A percentile compares a stretch with the other conserved stretches of the same genome.
Evolutionary conservation across 2,888 invertebrate species (phyloP).

Genomic region (Cantharis flavilabris): DNA sequence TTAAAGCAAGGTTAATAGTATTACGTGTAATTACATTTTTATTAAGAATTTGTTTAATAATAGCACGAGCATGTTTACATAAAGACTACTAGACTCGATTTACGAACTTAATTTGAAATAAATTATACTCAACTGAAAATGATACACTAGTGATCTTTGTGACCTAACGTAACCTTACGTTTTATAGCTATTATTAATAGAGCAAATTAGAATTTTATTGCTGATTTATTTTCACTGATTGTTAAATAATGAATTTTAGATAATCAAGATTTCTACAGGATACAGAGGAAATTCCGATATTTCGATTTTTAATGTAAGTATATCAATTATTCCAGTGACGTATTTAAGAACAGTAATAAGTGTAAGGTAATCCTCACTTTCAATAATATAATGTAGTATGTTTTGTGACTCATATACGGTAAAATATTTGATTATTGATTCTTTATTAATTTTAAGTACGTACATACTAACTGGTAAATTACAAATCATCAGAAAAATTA

Average conservation of each 20-base stretch:
- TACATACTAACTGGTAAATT: neutral
- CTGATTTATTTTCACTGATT: neutral
- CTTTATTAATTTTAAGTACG: neutral
- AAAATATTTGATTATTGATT: neutral
- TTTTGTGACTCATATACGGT: neutral
- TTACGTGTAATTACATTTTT: neutral
- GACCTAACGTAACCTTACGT: neutral
- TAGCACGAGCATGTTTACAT: neutral
- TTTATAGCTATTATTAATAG: neutral
- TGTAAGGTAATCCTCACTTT: neutral
- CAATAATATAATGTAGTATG: neutral
- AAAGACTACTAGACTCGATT: neutral
- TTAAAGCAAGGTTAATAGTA: slow-evolving; percentile 18
- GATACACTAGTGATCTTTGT: neutral
- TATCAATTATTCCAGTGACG: neutral
- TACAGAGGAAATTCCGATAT: neutral
- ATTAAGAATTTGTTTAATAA: neutral
- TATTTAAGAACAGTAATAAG: neutral
- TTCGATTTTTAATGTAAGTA: neutral
- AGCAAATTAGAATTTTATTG: neutral
- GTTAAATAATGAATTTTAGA: neutral
- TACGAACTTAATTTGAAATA: neutral
- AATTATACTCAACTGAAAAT: neutral
- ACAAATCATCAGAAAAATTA: neutral
- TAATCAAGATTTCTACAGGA: neutral